Base-by-base conservation (phyloP, 2,888 invertebrate species). In the Dendrolimus pini region DNA sequence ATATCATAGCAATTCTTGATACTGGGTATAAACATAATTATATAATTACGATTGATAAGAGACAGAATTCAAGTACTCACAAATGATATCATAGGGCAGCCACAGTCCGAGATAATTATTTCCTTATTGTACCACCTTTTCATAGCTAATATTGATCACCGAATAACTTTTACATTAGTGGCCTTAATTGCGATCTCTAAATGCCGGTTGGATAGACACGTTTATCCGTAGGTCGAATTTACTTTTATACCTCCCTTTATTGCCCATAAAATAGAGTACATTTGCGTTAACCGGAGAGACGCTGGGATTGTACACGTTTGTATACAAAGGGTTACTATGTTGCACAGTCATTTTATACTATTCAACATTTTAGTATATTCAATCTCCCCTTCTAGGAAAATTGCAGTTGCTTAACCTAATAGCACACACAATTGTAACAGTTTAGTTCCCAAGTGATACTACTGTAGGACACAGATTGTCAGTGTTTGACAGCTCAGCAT, bases 221-320 rank as follows among this genome's bases (percentile, higher is more conserved):
- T 57, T 60, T 60, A 56, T 57, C 57, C 57, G 14, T 12, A 47
- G 41, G 57, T 57, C 41, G 55, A 59, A 59, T 60, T 59, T 61
- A 62, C 57, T 56, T 62, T 60, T 60, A 59, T 55, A 13, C 58
- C 57, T 60, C 57, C 56, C 59, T 64, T 66, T 62, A 66, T 63
- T 58, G 61, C 60, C 62, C 60, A 64, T 64, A 65, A 66, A 67
- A 61, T 60, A 61, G 60, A 64, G 64, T 65, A 55, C 60, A 58
- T 60, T 60, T 60, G 60, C 62, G 61, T 61, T 60, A 60, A 59
- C 56, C 30, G 61, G 30, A 55, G 60, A 60, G 54, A 58, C 41
- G 9, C 30, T 41, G 55, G 58, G 59, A 59, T 47, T 47, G 8
- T 47, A 47, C 9, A 47, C 12, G 12, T 47, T 47, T 47, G 8